Evolutionary conservation across 2,797 vertebrate species (phyloP), one percentile per base, ranked within the genome.

Genomic region (Acanthopagrus latus): DNA sequence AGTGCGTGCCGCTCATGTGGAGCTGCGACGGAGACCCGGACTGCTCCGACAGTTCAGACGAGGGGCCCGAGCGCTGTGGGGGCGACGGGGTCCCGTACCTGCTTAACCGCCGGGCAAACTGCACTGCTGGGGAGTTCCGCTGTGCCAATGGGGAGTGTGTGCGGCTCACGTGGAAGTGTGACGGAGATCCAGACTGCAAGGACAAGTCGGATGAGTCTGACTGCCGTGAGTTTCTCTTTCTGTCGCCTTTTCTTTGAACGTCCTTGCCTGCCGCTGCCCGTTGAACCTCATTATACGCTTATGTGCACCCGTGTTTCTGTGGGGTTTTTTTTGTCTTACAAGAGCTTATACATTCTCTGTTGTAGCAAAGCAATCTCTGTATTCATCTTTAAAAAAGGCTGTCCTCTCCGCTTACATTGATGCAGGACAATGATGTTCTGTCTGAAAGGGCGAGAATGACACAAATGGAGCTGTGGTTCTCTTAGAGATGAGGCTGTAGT

Each of bases 101-200:
- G 29, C 82, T 55, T 7, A 84, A 91, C 75, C 56, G 90, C 55
- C 83, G 93, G 33, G 86, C 95, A 8, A 96, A 95, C 74, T 98
- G 98, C n/a, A 93, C 95, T 0, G 77, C 92, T 0, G 94, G 91
- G 0, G 97, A 98, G 93, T 99, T 98, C 83, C 96, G 94, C 83
- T 99, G 98, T 0, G 87, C 95, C 83, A 98, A 96, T 0, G 97
- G 98, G 4, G 97, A 99, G 69, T 99, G 98, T 82, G 94, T 99
- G 83, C 96, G 96, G 74, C 93, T 96, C 72, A 95, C 95, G 73
- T 99, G 98, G 98, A 98, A 97, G 84, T 99, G 98, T 0, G 98
- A 99, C 0, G 97, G 98, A 0, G 97, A 97, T 14, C 95, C 96
- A 1, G 98, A 99, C 96, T 99, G 98, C 95, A 98, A 99, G 92